These are phyloP conservation scores for Menidia beryllina DNA, from an alignment of 2,113 vertebrate genomes.

Conservation along the genomic window DNA sequence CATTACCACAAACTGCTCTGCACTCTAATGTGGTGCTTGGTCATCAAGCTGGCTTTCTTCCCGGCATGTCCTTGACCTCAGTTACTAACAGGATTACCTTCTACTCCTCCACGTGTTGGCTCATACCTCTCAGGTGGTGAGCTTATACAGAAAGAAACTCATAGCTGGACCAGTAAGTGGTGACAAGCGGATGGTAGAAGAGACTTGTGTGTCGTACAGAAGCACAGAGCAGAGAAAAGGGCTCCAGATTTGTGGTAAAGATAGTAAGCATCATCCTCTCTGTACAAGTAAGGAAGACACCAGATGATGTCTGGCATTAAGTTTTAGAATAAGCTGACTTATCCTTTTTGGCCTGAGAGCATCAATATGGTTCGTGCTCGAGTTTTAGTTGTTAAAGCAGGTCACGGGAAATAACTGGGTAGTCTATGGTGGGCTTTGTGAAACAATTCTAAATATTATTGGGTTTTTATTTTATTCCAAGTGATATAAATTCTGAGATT, in stretches of 20 bases:
- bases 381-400: not conserved
- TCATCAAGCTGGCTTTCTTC: constrained; percentile 51
- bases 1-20: constrained; percentile 6
- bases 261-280: constrained; percentile 21
- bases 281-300: constrained; percentile 38
- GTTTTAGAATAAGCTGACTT: constrained; percentile 11
- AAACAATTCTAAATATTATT: too few relatives aligned
- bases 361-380: not conserved
- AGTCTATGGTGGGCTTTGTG: not conserved
- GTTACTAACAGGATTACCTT: constrained; percentile 79
- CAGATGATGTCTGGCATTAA: constrained; percentile 1
- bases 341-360: not conserved
- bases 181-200: constrained; percentile 6
- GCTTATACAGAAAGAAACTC: constrained; percentile 34
- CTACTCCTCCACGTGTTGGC: constrained; percentile 65
- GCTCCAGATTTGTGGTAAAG: constrained; percentile 35
- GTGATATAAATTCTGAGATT: not conserved
- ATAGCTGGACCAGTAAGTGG: constrained; percentile 19
- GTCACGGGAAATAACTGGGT: not conserved
- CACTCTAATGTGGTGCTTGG: constrained; percentile 26
- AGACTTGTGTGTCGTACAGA: constrained; percentile 11
- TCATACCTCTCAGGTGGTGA: constrained; percentile 61
- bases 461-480: too few relatives aligned
- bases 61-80: constrained; percentile 77
- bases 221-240: constrained; percentile 11